Conservation (phyloP, 2,797 vertebrate species). For the Sebastes trivittatus region DNA sequence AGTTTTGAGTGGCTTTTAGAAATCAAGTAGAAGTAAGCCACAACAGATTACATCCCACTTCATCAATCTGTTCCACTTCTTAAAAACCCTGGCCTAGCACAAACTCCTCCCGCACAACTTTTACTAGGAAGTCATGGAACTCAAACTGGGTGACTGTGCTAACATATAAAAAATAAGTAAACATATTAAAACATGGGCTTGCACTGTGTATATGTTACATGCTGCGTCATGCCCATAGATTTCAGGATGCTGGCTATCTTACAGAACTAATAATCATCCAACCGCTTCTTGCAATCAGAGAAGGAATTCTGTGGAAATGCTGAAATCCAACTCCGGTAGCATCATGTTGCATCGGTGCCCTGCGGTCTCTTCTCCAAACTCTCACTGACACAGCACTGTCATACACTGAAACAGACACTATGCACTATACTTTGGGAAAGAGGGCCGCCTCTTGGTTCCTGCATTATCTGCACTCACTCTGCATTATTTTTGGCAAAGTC, state of each 20-base stretch:
- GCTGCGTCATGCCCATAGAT: not conserved
- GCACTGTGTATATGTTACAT: not conserved
- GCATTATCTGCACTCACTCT: not conserved
- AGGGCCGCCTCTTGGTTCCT: not conserved
- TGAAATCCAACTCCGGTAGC: not conserved
- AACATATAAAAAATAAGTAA: not conserved
- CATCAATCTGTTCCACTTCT: conserved; percentile 5
- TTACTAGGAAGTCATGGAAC: not conserved
- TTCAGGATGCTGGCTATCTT: not conserved
- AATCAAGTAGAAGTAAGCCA: no score
- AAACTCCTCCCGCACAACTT: not conserved
- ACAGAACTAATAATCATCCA: not conserved
- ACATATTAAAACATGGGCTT: not conserved
- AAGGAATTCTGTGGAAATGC: not conserved
- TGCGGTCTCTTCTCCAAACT: not conserved
- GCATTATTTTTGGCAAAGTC: not conserved
- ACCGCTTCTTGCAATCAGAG: not conserved
- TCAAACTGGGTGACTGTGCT: not conserved
- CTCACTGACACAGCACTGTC: not conserved
- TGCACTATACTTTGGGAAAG: not conserved
- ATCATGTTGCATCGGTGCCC: not conserved
- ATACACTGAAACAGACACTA: not conserved
- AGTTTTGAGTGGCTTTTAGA: no score
- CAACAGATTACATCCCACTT: not conserved
- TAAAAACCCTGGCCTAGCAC: not conserved